Conservation (phyloP, 2,797 vertebrate genomes). For the Sebastes cheni region DNA sequence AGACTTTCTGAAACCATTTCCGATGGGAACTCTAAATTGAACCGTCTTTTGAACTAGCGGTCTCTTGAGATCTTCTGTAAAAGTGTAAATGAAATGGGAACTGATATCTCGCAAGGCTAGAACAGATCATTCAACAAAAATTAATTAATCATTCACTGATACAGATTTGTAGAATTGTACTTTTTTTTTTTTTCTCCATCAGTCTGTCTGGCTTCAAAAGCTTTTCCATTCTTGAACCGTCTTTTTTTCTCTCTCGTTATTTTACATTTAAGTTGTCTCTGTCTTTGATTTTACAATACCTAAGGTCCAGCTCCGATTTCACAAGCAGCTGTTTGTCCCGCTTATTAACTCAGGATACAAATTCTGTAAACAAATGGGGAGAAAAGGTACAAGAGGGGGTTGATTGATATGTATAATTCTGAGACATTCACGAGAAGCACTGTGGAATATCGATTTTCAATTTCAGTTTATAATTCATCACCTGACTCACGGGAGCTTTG, state of each 20-base stretch:
- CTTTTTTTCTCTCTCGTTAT: slow-evolving; percentile 46
- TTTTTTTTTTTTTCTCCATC: slow-evolving; percentile 60
- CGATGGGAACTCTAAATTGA: slow-evolving; percentile 71
- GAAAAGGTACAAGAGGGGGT: slow-evolving; percentile 19
- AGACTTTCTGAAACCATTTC: slow-evolving; percentile 68
- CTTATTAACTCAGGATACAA: slow-evolving; percentile 1
- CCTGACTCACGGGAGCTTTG: slow-evolving; percentile 16
- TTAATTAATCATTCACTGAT: slow-evolving; percentile 80
- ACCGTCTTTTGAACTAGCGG: slow-evolving; percentile 75
- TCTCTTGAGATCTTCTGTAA: slow-evolving; percentile 77
- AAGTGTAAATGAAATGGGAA: slow-evolving; percentile 74
- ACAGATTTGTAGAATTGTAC: slow-evolving; percentile 74
- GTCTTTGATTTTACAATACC: slow-evolving; percentile 32
- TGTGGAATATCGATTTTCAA: slow-evolving; percentile 44
- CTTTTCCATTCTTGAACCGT: slow-evolving; percentile 61
- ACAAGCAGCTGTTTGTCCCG: slow-evolving; percentile 30
- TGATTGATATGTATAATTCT: slow-evolving; percentile 41
- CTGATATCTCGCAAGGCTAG: slow-evolving; percentile 73
- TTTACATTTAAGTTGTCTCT: slow-evolving; percentile 40
- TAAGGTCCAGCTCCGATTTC: slow-evolving; percentile 32
- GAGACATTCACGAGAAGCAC: slow-evolving; percentile 20
- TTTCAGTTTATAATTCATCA: slow-evolving; percentile 40
- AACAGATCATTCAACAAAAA: slow-evolving; percentile 74
- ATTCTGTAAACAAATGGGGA: slow-evolving; percentile 52
- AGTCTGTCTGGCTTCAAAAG: slow-evolving; percentile 73